These are phyloP conservation scores for Sturmia bella DNA, from an alignment of 2,888 invertebrate species.

Conservation along the genomic window DNA sequence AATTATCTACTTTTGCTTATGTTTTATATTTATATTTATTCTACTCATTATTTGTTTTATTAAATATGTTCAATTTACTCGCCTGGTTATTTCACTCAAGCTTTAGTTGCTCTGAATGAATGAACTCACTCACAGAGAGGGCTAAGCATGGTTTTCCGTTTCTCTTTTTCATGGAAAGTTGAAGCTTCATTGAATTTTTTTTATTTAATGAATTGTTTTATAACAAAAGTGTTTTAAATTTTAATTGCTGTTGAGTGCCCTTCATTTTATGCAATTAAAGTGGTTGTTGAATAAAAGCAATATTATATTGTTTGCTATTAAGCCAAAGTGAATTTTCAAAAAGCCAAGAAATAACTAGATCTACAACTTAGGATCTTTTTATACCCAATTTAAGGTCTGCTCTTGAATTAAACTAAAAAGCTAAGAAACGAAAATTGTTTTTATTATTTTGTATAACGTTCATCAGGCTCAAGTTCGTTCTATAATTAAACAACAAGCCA, in stretches of 20 bases:
- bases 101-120: background rate
- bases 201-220: conserved; percentile 10
- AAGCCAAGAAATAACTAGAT: too few relatives aligned
- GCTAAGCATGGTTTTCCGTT: background rate
- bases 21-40: background rate
- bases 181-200: background rate
- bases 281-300: conserved; percentile 11
- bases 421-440: too few relatives aligned
- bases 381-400: too few relatives aligned
- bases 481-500: too few relatives aligned
- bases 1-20: background rate
- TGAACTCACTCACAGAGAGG: background rate
- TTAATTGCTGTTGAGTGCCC: conserved; percentile 14
- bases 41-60: background rate
- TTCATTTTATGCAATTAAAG: conserved; percentile 42
- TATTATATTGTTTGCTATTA: background rate
- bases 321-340: too few relatives aligned
- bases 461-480: too few relatives aligned
- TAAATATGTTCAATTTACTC: background rate
- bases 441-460: too few relatives aligned
- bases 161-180: background rate
- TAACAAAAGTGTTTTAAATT: conserved; percentile 3
- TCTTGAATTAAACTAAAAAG: too few relatives aligned
- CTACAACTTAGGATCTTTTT: background rate
- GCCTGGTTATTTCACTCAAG: background rate